Base-by-base conservation (phyloP, 1,140 invertebrate species). In the Camponotus floridanus region DNA sequence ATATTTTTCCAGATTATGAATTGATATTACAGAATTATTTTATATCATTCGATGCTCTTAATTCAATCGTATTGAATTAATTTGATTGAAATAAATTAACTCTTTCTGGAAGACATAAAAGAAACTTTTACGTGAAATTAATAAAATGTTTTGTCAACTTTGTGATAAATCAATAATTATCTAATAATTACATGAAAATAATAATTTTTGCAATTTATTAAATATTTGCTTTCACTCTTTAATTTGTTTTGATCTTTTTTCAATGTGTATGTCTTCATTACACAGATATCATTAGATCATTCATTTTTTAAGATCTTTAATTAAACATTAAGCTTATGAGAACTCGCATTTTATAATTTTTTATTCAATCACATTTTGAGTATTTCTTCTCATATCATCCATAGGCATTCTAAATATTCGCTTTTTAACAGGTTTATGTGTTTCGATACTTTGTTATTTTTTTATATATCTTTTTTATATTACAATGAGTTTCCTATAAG, bases 271-370 rank as follows among this genome's bases (percentile, higher is more conserved):
- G 45, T 48, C 2, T 57, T 8, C 45, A 13, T 79, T 33, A 45
- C 13, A 65, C 48, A 78, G 48, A 67, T 79, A 33, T 65, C 42
- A 11, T 39, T 76, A 1, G 36, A n/a, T 62, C 5, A 62, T 78
- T 0, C 11, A 59, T 31, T 65, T 64, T 15, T 33, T 39, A 1
- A 48, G 18, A 7, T 76, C 1, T 21, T 6, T 65, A 78, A 78
- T 65, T n/a, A 76, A 76, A 21, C n/a, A 62, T 33, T 76, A 64
- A 76, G 13, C 15, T 45, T 15, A 42, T 39, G 3, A 62, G n/a
- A 62, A 31, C 45, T 33, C 6, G 45, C 13, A 42, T 18, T 3
- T 51, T 18, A 45, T 8, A 78, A 18, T 45, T 48, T 15, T 65
- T 65, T 9, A 26, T 39, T 65, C 36, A 31, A 31, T 76, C 9